Base-by-base conservation (phyloP, 2,113 vertebrate species). In the Albula goreensis region DNA sequence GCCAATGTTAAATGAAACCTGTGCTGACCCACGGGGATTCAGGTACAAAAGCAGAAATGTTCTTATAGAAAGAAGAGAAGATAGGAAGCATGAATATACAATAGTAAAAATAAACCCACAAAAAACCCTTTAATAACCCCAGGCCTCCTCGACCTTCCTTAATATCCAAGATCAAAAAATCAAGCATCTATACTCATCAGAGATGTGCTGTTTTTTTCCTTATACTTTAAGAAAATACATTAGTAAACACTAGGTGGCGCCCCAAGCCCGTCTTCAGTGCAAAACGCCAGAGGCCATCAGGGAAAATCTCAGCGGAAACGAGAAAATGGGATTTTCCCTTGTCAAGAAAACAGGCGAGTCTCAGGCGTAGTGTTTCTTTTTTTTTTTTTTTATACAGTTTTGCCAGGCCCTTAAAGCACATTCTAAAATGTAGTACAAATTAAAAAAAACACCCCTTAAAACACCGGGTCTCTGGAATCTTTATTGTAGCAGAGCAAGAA, bases 181-280 rank as follows among this genome's bases (percentile, higher is more conserved):
- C 48, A 50, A 57, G 81, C 74, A 17, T 84, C 51, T 17, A 50
- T 49, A 78, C 41, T 53, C 82, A 60, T 53, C 94, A 92, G 93
- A 90, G 91, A 94, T 92, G 91, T 89, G 60, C 57, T 51, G 78
- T 63, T 50, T 80, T 66, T 74, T 50, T 66, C 31, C 9, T 80
- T 85, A 66, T 91, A 87, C 85, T 63, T 74, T 52, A 19, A 9
- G 15, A 89, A 86, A 92, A 85, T 92, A 94, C 93, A 90, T 94
- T 91, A 93, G 95, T 95, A 96, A 96, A 96, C 95, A 96, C 94
- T 91, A 84, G 95, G 94, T 95, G 94, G 93, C 66, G 86, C 93
- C 92, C 91, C 89, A 94, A 52, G 81, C 93, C 93, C 94, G 93
- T 94, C 94, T 94, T 96, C 95, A 95, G 94, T 96, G 94, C 94